Base-by-base conservation (phyloP, 2,797 vertebrate species). In the Leptatherina wallacei region DNA sequence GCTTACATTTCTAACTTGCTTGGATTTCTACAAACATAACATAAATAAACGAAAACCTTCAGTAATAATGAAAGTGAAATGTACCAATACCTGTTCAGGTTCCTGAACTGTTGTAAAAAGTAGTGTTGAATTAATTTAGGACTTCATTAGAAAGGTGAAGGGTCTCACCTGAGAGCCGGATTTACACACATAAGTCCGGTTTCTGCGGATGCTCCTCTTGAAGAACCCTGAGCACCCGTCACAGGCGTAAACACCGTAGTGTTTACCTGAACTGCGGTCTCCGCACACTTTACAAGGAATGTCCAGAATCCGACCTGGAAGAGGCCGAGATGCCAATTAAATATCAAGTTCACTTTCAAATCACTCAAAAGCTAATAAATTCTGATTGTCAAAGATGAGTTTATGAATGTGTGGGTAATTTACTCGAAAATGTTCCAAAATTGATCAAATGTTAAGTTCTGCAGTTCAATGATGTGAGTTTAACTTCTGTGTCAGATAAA, bases 221-320 rank as follows among this genome's bases (percentile, higher is more conserved):
- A 99, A 99, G 94, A 99, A 99, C 32, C 98, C 98, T 0, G 98
- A 99, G 89, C 98, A 99, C 64, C 98, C 98, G 74, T 99, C 98
- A 71, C 98, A 99, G 55, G 98, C 98, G 75, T 99, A 99, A 71
- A 99, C 98, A 6, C 98, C 98, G 13, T 99, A 99, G 89, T 99
- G 98, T 65, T 99, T 99, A 55, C 98, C 98, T 1, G 98, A 99
- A 90, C 98, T 99, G 77, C 98, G 96, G 90, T 99, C 98, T 0
- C 98, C 98, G 63, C 98, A 99, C 85, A 99, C 98, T 95, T 99
- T 99, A 90, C 98, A 99, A 14, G 98, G 98, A 83, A 99, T 99
- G 83, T 99, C 98, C 93, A 99, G 93, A 91, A 99, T 99, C 65
- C 98, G 97, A 95, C 98, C 98, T 99, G 90, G 73, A 58, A 52